Base-by-base conservation (phyloP, 1,140 invertebrate genomes). In the Drosophila ficusphila region DNA sequence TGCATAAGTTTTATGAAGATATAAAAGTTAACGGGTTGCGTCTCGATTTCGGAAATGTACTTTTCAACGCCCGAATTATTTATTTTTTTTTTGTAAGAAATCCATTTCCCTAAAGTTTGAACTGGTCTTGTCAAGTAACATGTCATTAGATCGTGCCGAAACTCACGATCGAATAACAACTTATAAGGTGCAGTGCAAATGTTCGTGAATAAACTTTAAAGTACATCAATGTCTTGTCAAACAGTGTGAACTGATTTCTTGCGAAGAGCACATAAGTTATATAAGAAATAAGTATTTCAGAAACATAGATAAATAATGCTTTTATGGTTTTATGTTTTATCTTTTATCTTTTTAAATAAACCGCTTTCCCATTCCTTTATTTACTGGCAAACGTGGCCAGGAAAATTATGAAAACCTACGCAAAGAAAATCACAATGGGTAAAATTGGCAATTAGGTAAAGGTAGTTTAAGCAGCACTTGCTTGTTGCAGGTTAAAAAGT, bases 381-480 rank as follows among this genome's bases (percentile, higher is more conserved):
- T n/a, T n/a, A n/a, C n/a, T n/a, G n/a, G n/a, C n/a, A n/a, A n/a
- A n/a, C n/a, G n/a, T n/a, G n/a, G n/a, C n/a, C n/a, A n/a, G n/a
- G n/a, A n/a, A n/a, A n/a, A n/a, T n/a, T n/a, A n/a, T n/a, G 27
- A 12, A 62, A 64, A 3, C 11, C 25, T 25, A 9, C 7, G 11
- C 41, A 5, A 18, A 3, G 2, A 9, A 21, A 42, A 14, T 21
- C 4, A 14, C n/a, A 51, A 8, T 33, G 42, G n/a, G 27, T 41
- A 33, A 33, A 27, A 14, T 49, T 31, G 9, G n/a, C 36, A 27
- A 52, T 68, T 52, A 67, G 46, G 48, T 52, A 65, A 65, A 25
- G n/a, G 5, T 9, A 27, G 34, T 27, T 27, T 33, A 21, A 64
- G 18, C 7, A 47, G n/a, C 33, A 27, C 8, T 33, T 41, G 27